Evolutionary conservation across 2,113 vertebrate species (phyloP).

Genomic region (Engystomops pustulosus): DNA sequence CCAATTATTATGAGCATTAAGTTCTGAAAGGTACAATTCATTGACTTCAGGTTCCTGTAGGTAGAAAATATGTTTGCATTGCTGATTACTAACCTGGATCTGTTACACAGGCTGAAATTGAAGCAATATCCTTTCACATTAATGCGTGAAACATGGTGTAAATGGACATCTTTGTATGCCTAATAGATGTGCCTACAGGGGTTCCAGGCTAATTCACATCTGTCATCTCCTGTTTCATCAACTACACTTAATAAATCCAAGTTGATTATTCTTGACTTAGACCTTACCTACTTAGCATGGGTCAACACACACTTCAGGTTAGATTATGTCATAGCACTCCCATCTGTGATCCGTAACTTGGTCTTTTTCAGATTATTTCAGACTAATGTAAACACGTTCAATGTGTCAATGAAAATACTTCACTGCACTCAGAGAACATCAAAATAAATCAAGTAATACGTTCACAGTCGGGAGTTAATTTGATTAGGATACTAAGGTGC

Average conservation of each 20-base stretch:
- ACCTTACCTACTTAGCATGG: constrained; percentile 1
- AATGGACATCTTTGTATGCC: constrained; percentile 10
- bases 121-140: background rate
- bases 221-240: constrained; percentile 36
- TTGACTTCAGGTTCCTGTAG: background rate
- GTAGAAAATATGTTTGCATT: background rate
- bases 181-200: background rate
- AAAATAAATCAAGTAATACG: background rate
- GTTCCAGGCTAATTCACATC: background rate
- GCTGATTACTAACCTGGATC: background rate
- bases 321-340: constrained; percentile 3
- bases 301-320: background rate
- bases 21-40: background rate
- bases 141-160: constrained; percentile 10
- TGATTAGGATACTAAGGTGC: background rate
- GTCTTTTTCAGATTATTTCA: background rate
- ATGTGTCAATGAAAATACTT: background rate
- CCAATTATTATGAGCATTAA: background rate
- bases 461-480: background rate
- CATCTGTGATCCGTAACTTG: background rate
- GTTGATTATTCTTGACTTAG: constrained; percentile 16
- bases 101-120: background rate
- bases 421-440: background rate
- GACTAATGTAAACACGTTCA: background rate
- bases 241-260: constrained; percentile 25